Base-by-base conservation (phyloP, 2,113 vertebrate genomes). In the Cyprinodon tularosa region DNA sequence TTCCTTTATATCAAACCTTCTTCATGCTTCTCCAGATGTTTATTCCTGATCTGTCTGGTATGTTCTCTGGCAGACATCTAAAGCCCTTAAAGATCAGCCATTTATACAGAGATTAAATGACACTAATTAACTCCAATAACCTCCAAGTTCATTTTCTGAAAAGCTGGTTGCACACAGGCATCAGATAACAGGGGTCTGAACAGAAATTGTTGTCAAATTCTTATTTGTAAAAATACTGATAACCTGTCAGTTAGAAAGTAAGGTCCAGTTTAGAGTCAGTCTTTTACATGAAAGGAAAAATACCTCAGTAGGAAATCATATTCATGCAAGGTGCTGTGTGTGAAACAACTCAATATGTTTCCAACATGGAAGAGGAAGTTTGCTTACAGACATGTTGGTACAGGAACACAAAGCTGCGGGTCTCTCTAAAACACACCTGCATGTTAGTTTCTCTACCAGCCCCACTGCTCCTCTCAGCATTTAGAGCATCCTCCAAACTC, bases 401-500 rank as follows among this genome's bases (percentile, higher is more conserved):
- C 37, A 76, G 50, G 70, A 68, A 66, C 62, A 72, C 64, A 69
- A 36, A 64, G 50, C 66, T 39, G 36, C 73, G 48, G 53, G 14
- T 3, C 9, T 61, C 22, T 22, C 36, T 42, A 66, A 65, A 53
- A 72, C 65, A 39, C 83, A 94, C 94, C 94, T 95, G 94, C 93
- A 95, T 94, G 72, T 93, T 90, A 13, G 90, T 93, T 87, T 95
- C 94, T 81, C 92, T 84, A 71, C 78, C 76, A 22, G 94, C 94
- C 0, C 89, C 91, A 17, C 91, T 93, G 91, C 94, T 95, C 83
- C 94, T 84, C 81, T 95, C 94, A 4, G 88, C 91, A 66, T 94
- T 95, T 4, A 95, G 90, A 66, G 93, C 93, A 90, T 95, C 94
- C 80, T 95, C 94, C 72, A 95, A 80, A 87, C 94, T 93, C 85